Percentiles rank a stretch among this genome's conserved stretches.
Conservation (phyloP, 2,797 vertebrate genomes). For the Podargus strigoides region DNA sequence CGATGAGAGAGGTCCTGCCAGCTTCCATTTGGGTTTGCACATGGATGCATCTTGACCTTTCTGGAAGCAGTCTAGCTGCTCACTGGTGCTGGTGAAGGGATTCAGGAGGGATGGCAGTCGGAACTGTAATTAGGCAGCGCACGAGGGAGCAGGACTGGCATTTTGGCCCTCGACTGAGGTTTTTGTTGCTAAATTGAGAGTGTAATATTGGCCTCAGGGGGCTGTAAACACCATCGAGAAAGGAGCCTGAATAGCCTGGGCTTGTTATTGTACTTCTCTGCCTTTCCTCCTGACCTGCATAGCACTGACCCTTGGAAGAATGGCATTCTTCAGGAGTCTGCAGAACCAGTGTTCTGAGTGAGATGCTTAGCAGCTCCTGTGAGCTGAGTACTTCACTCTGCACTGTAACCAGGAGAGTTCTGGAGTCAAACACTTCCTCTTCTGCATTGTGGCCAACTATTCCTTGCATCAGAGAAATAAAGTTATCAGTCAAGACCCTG, state of each 20-base stretch:
- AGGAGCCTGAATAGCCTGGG: not conserved
- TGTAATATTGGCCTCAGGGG: not conserved
- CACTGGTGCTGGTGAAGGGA: not conserved
- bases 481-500: not conserved
- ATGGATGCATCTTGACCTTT: not conserved
- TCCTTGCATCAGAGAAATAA: not conserved
- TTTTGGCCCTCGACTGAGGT: not conserved
- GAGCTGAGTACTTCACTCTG: not conserved
- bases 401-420: not conserved
- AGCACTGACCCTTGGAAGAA: not conserved
- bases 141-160: not conserved
- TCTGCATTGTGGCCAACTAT: not conserved
- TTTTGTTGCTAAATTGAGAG: not conserved
- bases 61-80: not conserved
- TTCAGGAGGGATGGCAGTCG: not conserved
- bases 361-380: not conserved
- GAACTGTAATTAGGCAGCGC: not conserved
- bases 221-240: not conserved
- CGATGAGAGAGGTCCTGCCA: not conserved
- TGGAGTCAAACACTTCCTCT: not conserved
- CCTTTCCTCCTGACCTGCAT: not conserved
- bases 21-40: not conserved
- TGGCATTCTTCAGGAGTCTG: not conserved
- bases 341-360: rapidly evolving
- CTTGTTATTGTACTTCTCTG: rapidly evolving